Percentiles rank a stretch among this genome's conserved stretches.
Evolutionary conservation across 2,888 invertebrate genomes (phyloP).

Genomic region (Orchestes rusci): DNA sequence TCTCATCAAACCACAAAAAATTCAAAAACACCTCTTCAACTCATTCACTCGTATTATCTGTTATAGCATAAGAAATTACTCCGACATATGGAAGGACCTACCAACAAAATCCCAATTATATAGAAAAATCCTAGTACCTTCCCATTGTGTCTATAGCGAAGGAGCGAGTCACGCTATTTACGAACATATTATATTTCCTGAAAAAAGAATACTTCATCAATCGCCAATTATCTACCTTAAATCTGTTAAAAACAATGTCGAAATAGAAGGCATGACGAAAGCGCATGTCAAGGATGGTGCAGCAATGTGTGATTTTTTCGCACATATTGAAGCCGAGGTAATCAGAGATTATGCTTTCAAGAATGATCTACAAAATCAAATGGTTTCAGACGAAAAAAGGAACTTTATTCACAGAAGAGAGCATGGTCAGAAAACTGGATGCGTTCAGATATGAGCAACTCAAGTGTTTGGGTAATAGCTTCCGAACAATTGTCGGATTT

Average conservation of each 20-base stretch:
- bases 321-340: constrained; percentile 62
- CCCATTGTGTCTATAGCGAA: constrained; percentile 60
- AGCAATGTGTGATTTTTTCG: constrained; percentile 81
- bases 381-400: constrained; percentile 34
- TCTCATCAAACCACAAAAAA: too few species aligned
- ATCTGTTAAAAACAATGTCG: constrained; percentile 77
- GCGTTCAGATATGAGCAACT: constrained; percentile 66
- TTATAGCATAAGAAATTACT: constrained; percentile 61
- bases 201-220: constrained; percentile 53
- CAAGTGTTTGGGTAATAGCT: constrained; percentile 66
- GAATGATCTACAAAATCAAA: too few species aligned
- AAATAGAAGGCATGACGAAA: constrained; percentile 72
- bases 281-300: constrained; percentile 85
- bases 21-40: too few species aligned
- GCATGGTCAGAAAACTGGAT: constrained; percentile 63
- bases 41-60: not conserved
- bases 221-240: constrained; percentile 83
- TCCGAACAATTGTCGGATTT: constrained; percentile 80
- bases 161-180: constrained; percentile 68
- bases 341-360: constrained; percentile 24
- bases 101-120: constrained; percentile 57
- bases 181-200: constrained; percentile 51
- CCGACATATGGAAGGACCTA: constrained; percentile 62
- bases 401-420: constrained; percentile 55
- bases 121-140: constrained; percentile 61